Base-by-base conservation (phyloP, 2,888 invertebrate genomes). In the Automeris io region DNA sequence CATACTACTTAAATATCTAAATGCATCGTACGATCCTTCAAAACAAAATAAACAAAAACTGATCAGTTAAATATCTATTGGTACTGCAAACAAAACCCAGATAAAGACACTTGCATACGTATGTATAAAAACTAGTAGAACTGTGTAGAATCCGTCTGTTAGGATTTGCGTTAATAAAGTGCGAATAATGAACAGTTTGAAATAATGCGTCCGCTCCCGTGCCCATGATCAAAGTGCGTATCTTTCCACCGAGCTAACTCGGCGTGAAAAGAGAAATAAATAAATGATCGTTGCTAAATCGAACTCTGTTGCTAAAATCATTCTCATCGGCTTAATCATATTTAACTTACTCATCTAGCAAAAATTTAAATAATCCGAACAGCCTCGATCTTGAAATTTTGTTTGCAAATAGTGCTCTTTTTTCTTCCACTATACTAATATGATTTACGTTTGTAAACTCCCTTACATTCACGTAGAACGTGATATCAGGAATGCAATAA, bases 401-500 rank as follows among this genome's bases (percentile, higher is more conserved):
- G 21, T 22, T 24, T 34, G 22, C 16, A 24, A 23, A 22, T 24
- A 34, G n/a, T 34, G 3, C 29, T 29, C 3, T 3, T 25, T 5
- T 29, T 29, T 3, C 16, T n/a, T 16, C 16, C n/a, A 13, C 2
- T 16, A 7, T 18, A 37, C 25, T 18, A 33, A 9, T 26, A n/a
- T n/a, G 12, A 19, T 9, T 33, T 18, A 25, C 21, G 25, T 25
- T 33, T 19, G 33, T 33, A 33, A 19, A 21, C 25, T 25, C 19
- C 21, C 25, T 13, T 5, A 32, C 11, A 26, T 18, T 33, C 12
- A 9, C n/a, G 21, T 21, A 38, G 1, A 21, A 16, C 33, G 38
- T 38, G 33, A 33, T 33, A 12, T 33, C 21, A 16, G 21, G 25
- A 38, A 33, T 13, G 13, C 22, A 3, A 29, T 11, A 34, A 29